Base-by-base conservation (phyloP, 1,140 invertebrate species). In the Nasonia giraulti region DNA sequence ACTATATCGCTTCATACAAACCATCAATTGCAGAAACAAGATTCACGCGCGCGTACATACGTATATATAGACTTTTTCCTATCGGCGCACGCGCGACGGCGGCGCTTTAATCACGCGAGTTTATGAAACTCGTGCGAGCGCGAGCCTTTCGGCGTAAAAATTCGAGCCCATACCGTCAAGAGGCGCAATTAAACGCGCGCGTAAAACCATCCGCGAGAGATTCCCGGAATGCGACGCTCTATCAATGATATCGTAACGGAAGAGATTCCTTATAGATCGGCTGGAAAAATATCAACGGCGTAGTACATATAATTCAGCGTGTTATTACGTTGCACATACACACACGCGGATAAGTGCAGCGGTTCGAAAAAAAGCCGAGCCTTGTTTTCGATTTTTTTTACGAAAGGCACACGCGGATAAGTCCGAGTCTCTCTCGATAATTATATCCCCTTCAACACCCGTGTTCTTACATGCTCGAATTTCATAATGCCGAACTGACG, bases 21-120 rank as follows among this genome's bases (percentile, higher is more conserved):
- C 33, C 73, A 75, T 75, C 73, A 33, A 75, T 75, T 75, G 33
- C 33, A 14, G 12, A 31, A 74, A 74, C 31, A 37, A 74, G 27
- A 74, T 74, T 17, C n/a, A 27, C n/a, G n/a, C 17, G 14, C 20
- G 6, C 1, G 6, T 6, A 62, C 17, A n/a, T n/a, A 62, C 7
- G 6, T 8, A n/a, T 20, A 17, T 20, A 17, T 7, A 20, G 55
- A 62, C 33, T 40, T 37, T 37, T 40, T 37, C 33, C n/a, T n/a
- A n/a, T n/a, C n/a, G n/a, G n/a, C n/a, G n/a, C n/a, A n/a, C n/a
- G n/a, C n/a, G n/a, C n/a, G n/a, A n/a, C 44, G 12, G 31, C 20
- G 14, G 77, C 12, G 69, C 68, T 20, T 73, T 71, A 81, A 75
- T 82, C 80, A 40, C 6, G 4, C 69, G 31, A 82, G 75, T 82